These are phyloP conservation scores for Tachina lurida DNA, from an alignment of 2,888 invertebrate species.

Conservation along the genomic window DNA sequence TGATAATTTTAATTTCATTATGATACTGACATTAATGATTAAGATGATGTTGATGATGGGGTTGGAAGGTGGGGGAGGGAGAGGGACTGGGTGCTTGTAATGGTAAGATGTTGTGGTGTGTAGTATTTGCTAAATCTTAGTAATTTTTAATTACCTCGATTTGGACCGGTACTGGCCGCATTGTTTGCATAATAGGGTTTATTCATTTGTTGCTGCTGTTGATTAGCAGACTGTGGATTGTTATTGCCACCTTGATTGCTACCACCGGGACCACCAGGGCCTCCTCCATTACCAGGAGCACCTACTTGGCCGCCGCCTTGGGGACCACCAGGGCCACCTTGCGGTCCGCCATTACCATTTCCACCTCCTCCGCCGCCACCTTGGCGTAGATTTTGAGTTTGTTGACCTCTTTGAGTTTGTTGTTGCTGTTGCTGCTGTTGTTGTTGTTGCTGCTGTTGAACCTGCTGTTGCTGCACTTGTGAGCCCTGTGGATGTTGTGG, in stretches of 20 bases:
- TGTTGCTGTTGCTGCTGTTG: constrained; percentile 77
- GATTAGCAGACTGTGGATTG: constrained; percentile 72
- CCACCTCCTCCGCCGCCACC: constrained; percentile 74
- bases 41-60: constrained; percentile 6
- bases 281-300: constrained; percentile 70
- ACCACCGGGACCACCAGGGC: constrained; percentile 76
- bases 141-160: constrained; percentile 80
- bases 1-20: constrained; percentile 4
- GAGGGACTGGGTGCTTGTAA: not conserved
- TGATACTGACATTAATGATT: constrained; percentile 3
- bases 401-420: constrained; percentile 76
- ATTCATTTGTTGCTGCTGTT: constrained; percentile 77
- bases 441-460: constrained; percentile 74
- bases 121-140: constrained; percentile 59
- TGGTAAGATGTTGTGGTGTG: constrained; percentile 5
- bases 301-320: constrained; percentile 72
- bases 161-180: constrained; percentile 74
- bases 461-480: constrained; percentile 74
- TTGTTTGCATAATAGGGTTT: constrained; percentile 82
- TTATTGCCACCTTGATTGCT: constrained; percentile 74
- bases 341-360: constrained; percentile 70
- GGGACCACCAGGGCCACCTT: constrained; percentile 71
- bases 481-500: constrained; percentile 80
- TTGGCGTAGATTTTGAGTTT: constrained; percentile 77
- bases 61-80: not conserved